These are phyloP conservation scores for Geopemphigus sp. DNA, from an alignment of 1,140 invertebrate species.

Conservation along the genomic window DNA sequence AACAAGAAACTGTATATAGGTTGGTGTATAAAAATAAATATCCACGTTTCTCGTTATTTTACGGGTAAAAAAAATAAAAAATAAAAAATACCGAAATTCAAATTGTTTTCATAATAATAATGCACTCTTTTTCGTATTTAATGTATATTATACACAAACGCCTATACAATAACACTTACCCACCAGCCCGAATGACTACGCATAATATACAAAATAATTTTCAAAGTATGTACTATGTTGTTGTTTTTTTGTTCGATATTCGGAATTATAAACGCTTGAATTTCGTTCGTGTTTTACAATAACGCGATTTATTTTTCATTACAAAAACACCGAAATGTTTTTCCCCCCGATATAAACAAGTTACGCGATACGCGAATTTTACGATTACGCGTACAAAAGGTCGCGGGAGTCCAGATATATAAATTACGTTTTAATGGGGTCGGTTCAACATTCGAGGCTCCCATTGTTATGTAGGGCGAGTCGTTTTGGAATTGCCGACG, in stretches of 20 bases:
- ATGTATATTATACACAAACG: too few species aligned
- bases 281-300: not conserved
- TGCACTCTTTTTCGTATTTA: too few species aligned
- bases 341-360: not conserved
- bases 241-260: not conserved
- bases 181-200: not conserved
- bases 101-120: too few species aligned
- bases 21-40: too few species aligned
- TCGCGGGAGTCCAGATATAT: not conserved
- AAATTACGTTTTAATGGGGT: slow-evolving; percentile 39
- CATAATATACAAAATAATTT: not conserved
- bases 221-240: not conserved
- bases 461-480: not conserved
- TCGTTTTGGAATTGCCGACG: not conserved
- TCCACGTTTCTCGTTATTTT: too few species aligned
- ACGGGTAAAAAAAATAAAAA: too few species aligned
- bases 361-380: slow-evolving; percentile 5
- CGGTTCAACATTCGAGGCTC: not conserved
- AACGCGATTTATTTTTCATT: not conserved
- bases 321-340: not conserved
- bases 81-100: too few species aligned
- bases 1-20: too few species aligned
- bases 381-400: not conserved
- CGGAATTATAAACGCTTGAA: not conserved
- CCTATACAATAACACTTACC: too few species aligned